Evolutionary conservation across 1,140 invertebrate genomes (phyloP), one percentile per base, ranked within the genome.

Genomic region (Procambarus clarkii): DNA sequence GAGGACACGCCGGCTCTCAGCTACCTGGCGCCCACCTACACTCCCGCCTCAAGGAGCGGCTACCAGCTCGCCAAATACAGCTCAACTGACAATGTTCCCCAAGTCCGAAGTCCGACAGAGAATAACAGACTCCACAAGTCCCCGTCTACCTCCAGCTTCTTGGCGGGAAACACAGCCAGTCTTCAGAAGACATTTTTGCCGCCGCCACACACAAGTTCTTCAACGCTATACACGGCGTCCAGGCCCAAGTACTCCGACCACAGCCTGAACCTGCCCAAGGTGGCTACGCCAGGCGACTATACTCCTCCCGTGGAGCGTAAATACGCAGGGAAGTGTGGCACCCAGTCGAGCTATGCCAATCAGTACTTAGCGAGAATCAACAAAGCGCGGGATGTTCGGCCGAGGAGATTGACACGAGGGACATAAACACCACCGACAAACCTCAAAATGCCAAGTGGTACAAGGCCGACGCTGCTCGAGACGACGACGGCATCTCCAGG

Each of bases 351-450:
- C 60, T 91, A 85, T 34, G 88, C 82, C 18, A 78, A 69, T 71
- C 48, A 54, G 3, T 91, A 91, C 58, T 69, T 91, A 54, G 82
- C 82, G 0, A 85, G 71, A 46, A 79, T 91, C 18, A 91, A 92
- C 46, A 88, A 46, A 13, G 74, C 74, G 54, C n/a, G 46, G 9
- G 82, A 88, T 44, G 45, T 44, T 21, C 80, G 86, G 21, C 81
- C 82, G 0, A 83, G 50, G 92, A 93, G 86, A 92, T 93, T 5
- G 85, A 90, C 60, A 92, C 87, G 11, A 85, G 86, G 18, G 89
- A 93, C 50, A 93, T 93, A 54, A 93, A 93, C 87, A 86, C 88
- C 18, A 91, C 89, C 9, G 82, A 79, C 7, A 88, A 78, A 54
- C 86, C 92, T 0, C 45, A 64, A 54, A 24, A 48, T 5, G n/a